Conservation (phyloP, 2,888 invertebrate species). For the Drosophila diplacantha region DNA sequence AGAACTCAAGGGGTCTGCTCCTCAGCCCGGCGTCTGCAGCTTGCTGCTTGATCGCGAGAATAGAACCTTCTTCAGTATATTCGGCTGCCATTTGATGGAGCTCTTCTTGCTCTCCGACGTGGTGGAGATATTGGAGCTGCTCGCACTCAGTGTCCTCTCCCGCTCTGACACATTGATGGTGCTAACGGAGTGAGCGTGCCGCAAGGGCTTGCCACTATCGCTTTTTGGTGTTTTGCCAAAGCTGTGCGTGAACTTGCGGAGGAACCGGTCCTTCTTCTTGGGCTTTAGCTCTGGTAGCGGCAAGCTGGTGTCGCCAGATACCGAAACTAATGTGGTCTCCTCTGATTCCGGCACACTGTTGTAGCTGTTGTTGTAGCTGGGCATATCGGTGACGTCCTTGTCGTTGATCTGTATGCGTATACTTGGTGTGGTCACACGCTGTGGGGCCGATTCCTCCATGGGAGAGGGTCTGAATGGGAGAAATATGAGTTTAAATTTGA, state of each 20-base stretch:
- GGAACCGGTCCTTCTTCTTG: constrained; percentile 45
- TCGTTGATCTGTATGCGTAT: constrained; percentile 56
- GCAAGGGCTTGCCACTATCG: constrained; percentile 39
- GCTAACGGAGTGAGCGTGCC: constrained; percentile 67
- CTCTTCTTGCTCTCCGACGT: constrained; percentile 63
- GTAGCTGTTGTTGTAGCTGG: constrained; percentile 31
- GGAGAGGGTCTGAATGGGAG: constrained; percentile 21
- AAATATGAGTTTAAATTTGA: background rate
- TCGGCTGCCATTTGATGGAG: constrained; percentile 61
- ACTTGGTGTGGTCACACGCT: constrained; percentile 32
- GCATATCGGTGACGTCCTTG: constrained; percentile 44
- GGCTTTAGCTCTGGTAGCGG: constrained; percentile 51
- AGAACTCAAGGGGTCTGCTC: background rate
- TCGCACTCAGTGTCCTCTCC: constrained; percentile 53
- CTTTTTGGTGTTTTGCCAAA: constrained; percentile 39
- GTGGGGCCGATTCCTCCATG: constrained; percentile 43
- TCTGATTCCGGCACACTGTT: constrained; percentile 21
- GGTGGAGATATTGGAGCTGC: constrained; percentile 61
- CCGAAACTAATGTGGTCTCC: constrained; percentile 30
- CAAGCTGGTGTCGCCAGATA: constrained; percentile 42
- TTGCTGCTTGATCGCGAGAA: constrained; percentile 68
- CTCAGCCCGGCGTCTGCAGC: constrained; percentile 58
- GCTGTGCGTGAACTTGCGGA: constrained; percentile 43
- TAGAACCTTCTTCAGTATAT: constrained; percentile 60
- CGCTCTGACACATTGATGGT: constrained; percentile 59